Base-by-base conservation (phyloP, 2,888 invertebrate genomes). In the Eumerus sabulonum region DNA sequence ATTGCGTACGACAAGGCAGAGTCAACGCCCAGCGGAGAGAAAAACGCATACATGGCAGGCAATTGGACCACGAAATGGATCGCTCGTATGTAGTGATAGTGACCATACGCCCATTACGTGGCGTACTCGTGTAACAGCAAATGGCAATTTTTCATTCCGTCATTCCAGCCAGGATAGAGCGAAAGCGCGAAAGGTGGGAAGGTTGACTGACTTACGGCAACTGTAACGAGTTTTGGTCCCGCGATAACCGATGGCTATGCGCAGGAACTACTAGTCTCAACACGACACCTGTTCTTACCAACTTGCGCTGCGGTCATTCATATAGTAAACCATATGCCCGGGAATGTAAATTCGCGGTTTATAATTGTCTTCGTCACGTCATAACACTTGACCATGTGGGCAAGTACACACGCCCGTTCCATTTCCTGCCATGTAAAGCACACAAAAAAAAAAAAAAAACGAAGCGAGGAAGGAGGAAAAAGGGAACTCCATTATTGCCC, bases 341-440 rank as follows among this genome's bases (percentile, higher is more conserved):
- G 68, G 79, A 56, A 73, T 79, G 73, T 73, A 64, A 73, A 64
- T 70, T 64, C 51, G 79, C 60, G 79, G 79, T 56, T 79, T 70
- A 70, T 79, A 79, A 79, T 79, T 79, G 74, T 74, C 74, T 64
- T 74, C 51, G 79, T 79, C 79, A 79, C 79, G 79, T 79, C 79
- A 79, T 68, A 64, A 60, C 36, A 62, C 59, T n/a, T 53, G 62
- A 35, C 56, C 48, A 44, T 27, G 48, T 36, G 9, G 14, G 40
- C 53, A 7, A 27, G 42, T 14, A 53, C 51, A 35, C n/a, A 40
- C 40, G 11, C n/a, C 7, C n/a, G n/a, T 56, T 48, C 56, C 17
- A 19, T 18, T 3, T 11, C 19, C 35, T 9, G 19, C 40, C n/a
- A n/a, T 56, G 36, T 62, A 63, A 48, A 72, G 72, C 77, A 77